Conservation (phyloP, 1,140 invertebrate genomes). For the Campoletis sonorensis region DNA sequence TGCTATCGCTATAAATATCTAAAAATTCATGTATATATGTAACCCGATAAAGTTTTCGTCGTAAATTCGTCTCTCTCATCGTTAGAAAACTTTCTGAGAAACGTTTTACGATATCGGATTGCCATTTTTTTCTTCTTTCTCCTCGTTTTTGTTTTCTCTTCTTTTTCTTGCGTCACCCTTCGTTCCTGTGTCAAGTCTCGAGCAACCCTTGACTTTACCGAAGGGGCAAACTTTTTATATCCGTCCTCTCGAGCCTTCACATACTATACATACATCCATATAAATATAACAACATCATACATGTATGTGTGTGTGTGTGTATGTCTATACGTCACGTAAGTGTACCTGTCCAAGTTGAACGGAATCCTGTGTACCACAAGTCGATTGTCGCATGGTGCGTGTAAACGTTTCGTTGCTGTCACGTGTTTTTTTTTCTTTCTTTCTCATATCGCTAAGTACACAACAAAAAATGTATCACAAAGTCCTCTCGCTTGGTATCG, state of each 20-base stretch:
- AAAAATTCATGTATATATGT: neutral
- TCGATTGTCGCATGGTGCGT: slow-evolving; percentile 1
- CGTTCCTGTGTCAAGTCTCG: neutral
- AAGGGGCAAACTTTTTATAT: slow-evolving; percentile 39
- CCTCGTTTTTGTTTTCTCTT: neutral
- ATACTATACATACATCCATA: neutral
- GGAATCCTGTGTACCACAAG: slow-evolving; percentile 2
- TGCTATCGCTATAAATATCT: slow-evolving; percentile 7
- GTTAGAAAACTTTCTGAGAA: slow-evolving; percentile 31
- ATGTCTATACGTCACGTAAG: neutral
- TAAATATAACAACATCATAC: neutral
- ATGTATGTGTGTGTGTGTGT: no score
- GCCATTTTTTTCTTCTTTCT: slow-evolving; percentile 19
- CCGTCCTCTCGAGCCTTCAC: neutral
- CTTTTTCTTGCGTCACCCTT: neutral
- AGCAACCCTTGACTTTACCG: slow-evolving; percentile 28
- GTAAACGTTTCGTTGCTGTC: slow-evolving; percentile 13
- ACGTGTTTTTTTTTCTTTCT: neutral
- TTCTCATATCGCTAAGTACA: neutral
- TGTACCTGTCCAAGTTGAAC: slow-evolving; percentile 30
- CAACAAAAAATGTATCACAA: neutral
- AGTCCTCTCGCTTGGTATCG: neutral
- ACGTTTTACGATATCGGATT: slow-evolving; percentile 40
- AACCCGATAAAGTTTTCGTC: slow-evolving; percentile 30
- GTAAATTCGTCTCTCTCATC: slow-evolving; percentile 36